Evolutionary conservation across 2,888 invertebrate genomes (phyloP), one percentile per base, ranked within the genome.

Genomic region (Anthophora plumipes): DNA sequence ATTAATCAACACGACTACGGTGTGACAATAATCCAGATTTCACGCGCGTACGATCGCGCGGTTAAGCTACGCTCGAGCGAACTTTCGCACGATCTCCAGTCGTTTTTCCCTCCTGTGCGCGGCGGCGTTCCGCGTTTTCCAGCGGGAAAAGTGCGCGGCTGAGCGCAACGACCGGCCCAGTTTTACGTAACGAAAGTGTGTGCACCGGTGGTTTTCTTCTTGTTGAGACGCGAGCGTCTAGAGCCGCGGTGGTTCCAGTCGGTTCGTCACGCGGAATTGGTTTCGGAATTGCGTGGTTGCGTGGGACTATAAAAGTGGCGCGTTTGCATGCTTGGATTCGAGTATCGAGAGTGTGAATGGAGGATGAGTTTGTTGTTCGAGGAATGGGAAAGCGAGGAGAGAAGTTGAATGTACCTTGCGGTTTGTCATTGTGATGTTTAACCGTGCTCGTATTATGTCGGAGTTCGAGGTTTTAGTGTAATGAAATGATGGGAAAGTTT

Each of bases 121-220:
- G n/a, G 37, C n/a, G 12, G 59, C 20, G 14, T 39, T 25, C 41
- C 59, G 73, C 12, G 52, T 77, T 77, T 77, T 77, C 77, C 77
- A 60, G 37, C 37, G 52, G 77, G 66, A 46, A 64, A 77, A 75
- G 59, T 59, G 73, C 46, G 20, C 37, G 22, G 12, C 64, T n/a
- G 54, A 8, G 64, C 77, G 54, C 75, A 75, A 78, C 78, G 60
- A 68, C 68, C 75, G 68, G 59, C 60, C 57, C 59, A 39, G 39
- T 46, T 77, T 77, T 77, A 72, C 60, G 72, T 60, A 77, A 77
- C 77, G 64, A 66, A 77, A 75, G 72, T 64, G 72, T 64, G 72
- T 52, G 43, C 59, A 31, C 50, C 39, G 59, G 22, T 46, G 39
- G n/a, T 41, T 67, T 67, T 41, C 52, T 54, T 22, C 17, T 39